Base-by-base conservation (phyloP, 2,797 vertebrate species). In the Masticophis lateralis region DNA sequence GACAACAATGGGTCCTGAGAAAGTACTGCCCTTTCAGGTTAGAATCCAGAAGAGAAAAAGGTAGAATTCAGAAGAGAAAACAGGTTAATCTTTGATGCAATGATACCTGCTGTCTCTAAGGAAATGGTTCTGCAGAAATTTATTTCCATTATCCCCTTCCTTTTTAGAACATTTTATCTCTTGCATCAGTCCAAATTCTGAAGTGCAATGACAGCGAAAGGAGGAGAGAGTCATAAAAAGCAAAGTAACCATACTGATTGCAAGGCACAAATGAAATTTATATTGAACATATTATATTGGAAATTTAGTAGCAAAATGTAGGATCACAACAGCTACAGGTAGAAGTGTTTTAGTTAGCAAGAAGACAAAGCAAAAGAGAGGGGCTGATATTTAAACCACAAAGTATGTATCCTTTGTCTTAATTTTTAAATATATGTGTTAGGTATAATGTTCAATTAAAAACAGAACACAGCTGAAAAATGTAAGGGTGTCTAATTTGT, bases 1-100 rank as follows among this genome's bases (percentile, higher is more conserved):
- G 93, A 90, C 90, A 92, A 59, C 0, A 0, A 8, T 47, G 27
- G 90, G 10, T 43, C 51, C 20, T 55, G 83, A 1, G 0, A 14
- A 86, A n/a, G 92, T 89, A 69, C 69, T 94, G 79, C 11, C 27
- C 1, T 0, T 55, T 88, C 91, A 93, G 87, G 93, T 94, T 90
- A 89, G 86, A 94, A 37, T 18, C 83, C 11, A 55, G 32, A 86
- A 56, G 25, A 28, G 7, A 32, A 2, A 25, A 20, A 94, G 57
- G 25, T 37, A 89, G 86, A 94, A 37, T 18, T 79, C 10, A 55
- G 32, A 87, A 56, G 25, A 28, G 8, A 32, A 2, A 94, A 69
- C 6, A 94, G 53, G 86, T 11, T 56, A 43, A 90, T 56, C 12
- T 91, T 56, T 8, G 5, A 87, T 51, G 43, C 18, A 43, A 25